Evolutionary conservation across 2,113 vertebrate species (phyloP).

Genomic region (Xyrauchen texanus): DNA sequence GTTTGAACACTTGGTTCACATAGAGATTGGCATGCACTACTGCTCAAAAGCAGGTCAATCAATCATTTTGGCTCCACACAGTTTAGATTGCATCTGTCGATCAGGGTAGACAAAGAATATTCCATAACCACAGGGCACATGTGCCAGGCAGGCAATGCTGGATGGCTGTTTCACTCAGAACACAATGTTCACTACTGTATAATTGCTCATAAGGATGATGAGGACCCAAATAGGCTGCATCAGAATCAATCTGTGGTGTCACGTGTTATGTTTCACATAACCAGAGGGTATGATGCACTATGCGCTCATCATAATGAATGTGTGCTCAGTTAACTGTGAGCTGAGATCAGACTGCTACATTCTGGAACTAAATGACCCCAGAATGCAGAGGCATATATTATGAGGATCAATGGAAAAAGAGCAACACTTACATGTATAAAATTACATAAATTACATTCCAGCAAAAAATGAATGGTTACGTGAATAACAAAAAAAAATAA

Average conservation of each 20-base stretch:
- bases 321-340: conserved; percentile 17
- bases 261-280: neutral
- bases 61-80: conserved; percentile 12
- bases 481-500: too few relatives aligned
- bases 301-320: neutral
- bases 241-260: neutral
- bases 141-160: too few relatives aligned
- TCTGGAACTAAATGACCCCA: neutral
- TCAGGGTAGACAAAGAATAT: conserved; percentile 8
- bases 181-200: neutral
- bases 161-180: too few relatives aligned
- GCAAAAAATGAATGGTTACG: too few relatives aligned
- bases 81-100: neutral
- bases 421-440: too few relatives aligned
- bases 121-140: conserved; percentile 4
- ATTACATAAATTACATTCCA: too few relatives aligned
- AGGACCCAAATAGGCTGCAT: neutral
- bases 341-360: conserved; percentile 18
- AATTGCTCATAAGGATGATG: neutral
- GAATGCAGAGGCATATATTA: too few relatives aligned
- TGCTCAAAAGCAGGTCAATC: conserved; percentile 42
- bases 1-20: neutral
- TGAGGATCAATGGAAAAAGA: too few relatives aligned
- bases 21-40: neutral
- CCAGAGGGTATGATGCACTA: neutral